Base-by-base conservation (phyloP, 2,888 invertebrate species). In the Lycophotia porphyrea region DNA sequence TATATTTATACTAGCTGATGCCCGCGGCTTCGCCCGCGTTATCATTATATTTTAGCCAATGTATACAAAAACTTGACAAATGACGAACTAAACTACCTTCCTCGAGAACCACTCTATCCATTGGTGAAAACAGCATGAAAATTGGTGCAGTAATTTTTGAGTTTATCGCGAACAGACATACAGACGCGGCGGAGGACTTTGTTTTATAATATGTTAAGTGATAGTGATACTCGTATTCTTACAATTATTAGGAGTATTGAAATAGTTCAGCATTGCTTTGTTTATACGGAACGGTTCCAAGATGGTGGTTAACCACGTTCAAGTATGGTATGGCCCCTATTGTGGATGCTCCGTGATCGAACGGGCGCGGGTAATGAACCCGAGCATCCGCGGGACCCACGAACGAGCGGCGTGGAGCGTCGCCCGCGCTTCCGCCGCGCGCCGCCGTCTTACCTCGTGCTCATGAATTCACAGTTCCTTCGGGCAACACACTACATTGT, bases 301-400 rank as follows among this genome's bases (percentile, higher is more conserved):
- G 76, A 84, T 82, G 86, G 89, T 91, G 90, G 90, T 92, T 88
- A 92, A 92, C 88, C 84, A 89, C 81, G 86, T 86, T 90, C 86
- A 85, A 91, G 89, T 90, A 91, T 90, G 90, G 91, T 90, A 90
- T 88, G 90, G 92, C 90, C 91, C 90, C 91, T 89, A 93, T 93
- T 92, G 93, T 92, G 90, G 92, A 92, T 91, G 90, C 92, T 88
- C 87, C 87, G 89, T 90, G 92, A 88, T 89, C 90, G 92, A 90
- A 89, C 91, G 90, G 92, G 91, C 91, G 91, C 95, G 95, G 95
- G 93, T 96, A 95, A 93, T 96, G 95, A 95, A 95, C 96, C 92
- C 94, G 89, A 90, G 90, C 91, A 91, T 91, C 91, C 90, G 92
- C 93, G 92, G 92, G 93, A 91, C 89, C 89, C 91, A 89, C 88